phyloP scores from a whole-genome alignment of 1,140 invertebrate genomes.

The Carcinoscorpius rotundicauda region DNA sequence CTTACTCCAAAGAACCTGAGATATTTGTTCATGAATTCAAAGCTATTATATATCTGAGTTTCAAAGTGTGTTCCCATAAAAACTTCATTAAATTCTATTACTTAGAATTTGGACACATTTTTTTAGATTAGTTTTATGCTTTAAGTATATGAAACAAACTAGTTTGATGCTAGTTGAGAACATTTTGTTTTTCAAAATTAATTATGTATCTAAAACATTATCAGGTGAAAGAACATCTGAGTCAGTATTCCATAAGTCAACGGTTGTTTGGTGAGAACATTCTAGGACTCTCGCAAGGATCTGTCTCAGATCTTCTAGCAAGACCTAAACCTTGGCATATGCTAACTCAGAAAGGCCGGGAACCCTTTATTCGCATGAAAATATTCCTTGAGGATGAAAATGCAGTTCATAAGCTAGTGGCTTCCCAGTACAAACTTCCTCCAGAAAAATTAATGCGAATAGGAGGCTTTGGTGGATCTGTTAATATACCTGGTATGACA shows the following conservation, averaged over 20 bases:
- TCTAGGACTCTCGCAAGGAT: conserved; percentile 88
- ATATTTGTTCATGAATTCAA: too few species aligned
- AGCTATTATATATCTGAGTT: too few species aligned
- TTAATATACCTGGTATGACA: neutral
- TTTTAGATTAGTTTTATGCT: too few species aligned
- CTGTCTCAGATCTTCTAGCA: conserved; percentile 85
- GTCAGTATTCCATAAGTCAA: conserved; percentile 97
- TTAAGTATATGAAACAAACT: too few species aligned
- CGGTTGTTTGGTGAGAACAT: conserved; percentile 95
- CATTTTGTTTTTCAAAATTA: neutral
- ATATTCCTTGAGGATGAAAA: conserved; percentile 96
- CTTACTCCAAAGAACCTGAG: too few species aligned
- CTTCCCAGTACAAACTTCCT: conserved; percentile 94
- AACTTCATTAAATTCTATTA: too few species aligned
- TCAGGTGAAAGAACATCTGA: conserved; percentile 88
- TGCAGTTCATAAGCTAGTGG: conserved; percentile 89
- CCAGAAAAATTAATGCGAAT: conserved; percentile 91
- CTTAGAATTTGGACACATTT: too few species aligned
- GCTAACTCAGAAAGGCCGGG: conserved; percentile 90
- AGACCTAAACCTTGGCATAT: conserved; percentile 95
- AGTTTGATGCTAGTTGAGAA: too few species aligned
- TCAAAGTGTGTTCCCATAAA: too few species aligned
- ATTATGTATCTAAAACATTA: conserved; percentile 8
- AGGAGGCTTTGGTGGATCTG: conserved; percentile 51
- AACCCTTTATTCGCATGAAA: conserved; percentile 96